These are phyloP conservation scores for Cheilosia scutellata DNA, from an alignment of 2,888 invertebrate genomes.

Conservation along the genomic window DNA sequence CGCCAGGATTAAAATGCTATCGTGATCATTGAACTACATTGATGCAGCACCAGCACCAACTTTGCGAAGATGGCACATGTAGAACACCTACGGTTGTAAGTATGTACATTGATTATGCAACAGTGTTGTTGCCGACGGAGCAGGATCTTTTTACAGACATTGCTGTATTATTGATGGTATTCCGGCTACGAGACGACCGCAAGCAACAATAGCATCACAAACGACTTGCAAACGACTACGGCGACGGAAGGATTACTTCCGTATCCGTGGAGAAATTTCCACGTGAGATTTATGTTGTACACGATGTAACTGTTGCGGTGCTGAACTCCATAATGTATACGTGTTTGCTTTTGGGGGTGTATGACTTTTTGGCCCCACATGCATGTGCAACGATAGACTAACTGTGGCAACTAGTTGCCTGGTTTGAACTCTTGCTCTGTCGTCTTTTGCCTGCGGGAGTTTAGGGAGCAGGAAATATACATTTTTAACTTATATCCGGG, in stretches of 20 bases:
- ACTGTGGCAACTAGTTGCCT: conserved; percentile 44
- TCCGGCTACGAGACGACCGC: background rate
- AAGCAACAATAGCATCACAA: conserved; percentile 19
- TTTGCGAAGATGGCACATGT: background rate
- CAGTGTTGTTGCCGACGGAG: background rate
- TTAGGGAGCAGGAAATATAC: conserved; percentile 57
- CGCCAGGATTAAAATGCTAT: conserved; percentile 23
- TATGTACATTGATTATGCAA: conserved; percentile 49
- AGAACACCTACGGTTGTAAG: background rate
- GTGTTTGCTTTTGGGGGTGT: conserved; percentile 5
- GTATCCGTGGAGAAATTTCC: conserved; percentile 60
- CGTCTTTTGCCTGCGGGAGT: background rate
- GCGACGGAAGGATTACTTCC: conserved; percentile 69
- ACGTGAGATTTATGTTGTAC: conserved; percentile 52
- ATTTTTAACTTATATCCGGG: conserved; percentile 66
- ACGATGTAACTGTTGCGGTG: conserved; percentile 55
- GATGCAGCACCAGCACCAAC: conserved; percentile 12
- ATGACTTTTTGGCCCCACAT: conserved; percentile 46
- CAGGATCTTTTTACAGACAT: background rate
- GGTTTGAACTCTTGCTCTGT: background rate
- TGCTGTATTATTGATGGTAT: conserved; percentile 46
- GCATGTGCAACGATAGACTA: conserved; percentile 51
- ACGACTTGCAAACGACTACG: conserved; percentile 7
- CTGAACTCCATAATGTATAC: conserved; percentile 6
- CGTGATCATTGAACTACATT: conserved; percentile 4